Percentiles rank a stretch among this genome's conserved stretches.
These are phyloP conservation scores for Heterotis niloticus DNA, from an alignment of 2,113 vertebrate species.

Conservation along the genomic window DNA sequence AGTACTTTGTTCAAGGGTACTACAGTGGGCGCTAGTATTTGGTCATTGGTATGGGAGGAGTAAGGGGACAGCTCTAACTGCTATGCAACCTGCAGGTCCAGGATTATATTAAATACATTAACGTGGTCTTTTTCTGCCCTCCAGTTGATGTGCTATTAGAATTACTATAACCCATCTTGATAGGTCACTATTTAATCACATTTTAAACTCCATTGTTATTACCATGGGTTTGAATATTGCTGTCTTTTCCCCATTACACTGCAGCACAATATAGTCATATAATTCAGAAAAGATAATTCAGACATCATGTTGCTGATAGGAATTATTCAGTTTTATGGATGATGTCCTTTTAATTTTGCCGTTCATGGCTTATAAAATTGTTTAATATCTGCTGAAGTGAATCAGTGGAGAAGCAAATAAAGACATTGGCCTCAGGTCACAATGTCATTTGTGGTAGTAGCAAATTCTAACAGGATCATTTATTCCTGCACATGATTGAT, in stretches of 20 bases:
- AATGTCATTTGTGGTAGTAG: constrained; percentile 80
- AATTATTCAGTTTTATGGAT: constrained; percentile 89
- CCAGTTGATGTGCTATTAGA: too few species aligned
- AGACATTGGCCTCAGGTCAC: constrained; percentile 87
- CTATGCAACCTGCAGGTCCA: too few species aligned
- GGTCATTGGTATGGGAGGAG: too few species aligned
- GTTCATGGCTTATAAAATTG: constrained; percentile 78
- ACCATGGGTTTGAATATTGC: constrained; percentile 9
- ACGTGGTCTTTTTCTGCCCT: too few species aligned
- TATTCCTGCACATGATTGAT: constrained; percentile 97
- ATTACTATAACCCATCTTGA: not conserved
- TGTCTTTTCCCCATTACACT: constrained; percentile 21
- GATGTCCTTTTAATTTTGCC: constrained; percentile 87
- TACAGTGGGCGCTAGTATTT: too few species aligned
- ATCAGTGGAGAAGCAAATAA: constrained; percentile 90
- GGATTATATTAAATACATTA: too few species aligned
- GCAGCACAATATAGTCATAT: constrained; percentile 70
- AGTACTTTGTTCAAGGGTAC: too few species aligned
- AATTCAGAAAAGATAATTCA: constrained; percentile 81
- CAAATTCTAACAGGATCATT: constrained; percentile 93
- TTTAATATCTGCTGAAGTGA: constrained; percentile 86
- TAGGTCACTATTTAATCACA: constrained; percentile 13
- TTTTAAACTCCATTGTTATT: constrained; percentile 19
- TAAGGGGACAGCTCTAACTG: too few species aligned
- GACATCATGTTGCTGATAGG: constrained; percentile 79